Evolutionary conservation across 2,113 vertebrate species (phyloP).

Genomic region (Alligator sinensis): DNA sequence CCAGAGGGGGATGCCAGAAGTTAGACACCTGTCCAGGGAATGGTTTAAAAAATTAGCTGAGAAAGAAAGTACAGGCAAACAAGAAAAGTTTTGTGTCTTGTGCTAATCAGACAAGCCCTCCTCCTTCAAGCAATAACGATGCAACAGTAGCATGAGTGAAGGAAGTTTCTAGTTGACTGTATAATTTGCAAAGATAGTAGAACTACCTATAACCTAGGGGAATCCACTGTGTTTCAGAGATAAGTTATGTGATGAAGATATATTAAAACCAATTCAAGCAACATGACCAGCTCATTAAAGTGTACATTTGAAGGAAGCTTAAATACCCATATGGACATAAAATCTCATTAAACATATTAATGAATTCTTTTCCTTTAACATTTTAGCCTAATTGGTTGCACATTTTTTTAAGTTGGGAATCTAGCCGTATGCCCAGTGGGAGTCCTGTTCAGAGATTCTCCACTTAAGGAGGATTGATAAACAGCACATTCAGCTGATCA

Average conservation of each 20-base stretch:
- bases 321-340: neutral
- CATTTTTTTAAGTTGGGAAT: neutral
- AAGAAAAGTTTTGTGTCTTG: neutral
- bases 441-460: neutral
- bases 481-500: neutral
- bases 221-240: conserved; percentile 20
- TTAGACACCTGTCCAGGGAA: neutral
- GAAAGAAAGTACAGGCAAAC: neutral
- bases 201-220: neutral
- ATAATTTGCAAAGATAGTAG: neutral
- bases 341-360: conserved; percentile 44
- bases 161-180: conserved; percentile 11
- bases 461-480: neutral
- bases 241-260: conserved; percentile 15
- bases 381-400: conserved; percentile 23
- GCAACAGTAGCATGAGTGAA: conserved; percentile 2
- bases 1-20: neutral
- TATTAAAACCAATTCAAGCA: conserved; percentile 5
- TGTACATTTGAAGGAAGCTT: conserved; percentile 39
- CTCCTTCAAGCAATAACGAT: neutral
- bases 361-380: conserved; percentile 7
- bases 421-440: neutral
- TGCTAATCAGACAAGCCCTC: neutral
- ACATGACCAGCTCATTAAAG: conserved; percentile 13
- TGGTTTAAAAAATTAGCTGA: neutral